Base-by-base conservation (phyloP, 2,797 vertebrate species). In the Astyanax mexicanus region DNA sequence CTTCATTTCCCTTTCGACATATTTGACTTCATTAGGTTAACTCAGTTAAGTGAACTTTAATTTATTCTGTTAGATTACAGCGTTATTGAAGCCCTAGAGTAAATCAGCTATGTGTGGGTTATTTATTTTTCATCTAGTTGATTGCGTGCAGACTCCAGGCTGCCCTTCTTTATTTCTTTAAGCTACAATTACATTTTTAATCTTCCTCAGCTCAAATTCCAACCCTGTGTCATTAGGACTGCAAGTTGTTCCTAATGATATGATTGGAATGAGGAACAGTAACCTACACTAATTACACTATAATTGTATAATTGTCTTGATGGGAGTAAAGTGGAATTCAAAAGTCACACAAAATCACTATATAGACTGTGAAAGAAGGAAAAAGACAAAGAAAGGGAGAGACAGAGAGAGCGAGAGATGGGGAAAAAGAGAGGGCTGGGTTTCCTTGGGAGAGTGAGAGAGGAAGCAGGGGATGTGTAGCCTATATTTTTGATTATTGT, bases 401-500 rank as follows among this genome's bases (percentile, higher is more conserved):
- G 13, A 45, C 44, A 69, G 38, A n/a, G n/a, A n/a, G n/a, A n/a
- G n/a, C n/a, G n/a, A n/a, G n/a, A n/a, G n/a, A n/a, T n/a, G n/a
- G n/a, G 5, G 23, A n/a, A n/a, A 40, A 44, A 57, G 66, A 69
- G 45, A 73, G 75, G 64, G 74, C 73, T 19, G 51, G 55, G 74
- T 73, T 83, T 81, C 79, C 79, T 79, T 58, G 47, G 64, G 32
- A 65, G 58, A 68, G 12, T 42, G 12, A 61, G 49, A 78, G 51
- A 81, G 78, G 76, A 78, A 82, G 77, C 75, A 27, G 71, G 78
- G 74, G 67, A 69, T 71, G 74, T n/a, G n/a, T n/a, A n/a, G n/a
- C 25, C 44, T 69, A 80, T 75, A 67, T 73, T 69, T 80, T 52
- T 83, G 74, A 85, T 83, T 81, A 82, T 86, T 83, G 79, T 81